These are phyloP conservation scores for Crocodylus rhombifer DNA, from an alignment of 2,797 vertebrate genomes.

Conservation along the genomic window DNA sequence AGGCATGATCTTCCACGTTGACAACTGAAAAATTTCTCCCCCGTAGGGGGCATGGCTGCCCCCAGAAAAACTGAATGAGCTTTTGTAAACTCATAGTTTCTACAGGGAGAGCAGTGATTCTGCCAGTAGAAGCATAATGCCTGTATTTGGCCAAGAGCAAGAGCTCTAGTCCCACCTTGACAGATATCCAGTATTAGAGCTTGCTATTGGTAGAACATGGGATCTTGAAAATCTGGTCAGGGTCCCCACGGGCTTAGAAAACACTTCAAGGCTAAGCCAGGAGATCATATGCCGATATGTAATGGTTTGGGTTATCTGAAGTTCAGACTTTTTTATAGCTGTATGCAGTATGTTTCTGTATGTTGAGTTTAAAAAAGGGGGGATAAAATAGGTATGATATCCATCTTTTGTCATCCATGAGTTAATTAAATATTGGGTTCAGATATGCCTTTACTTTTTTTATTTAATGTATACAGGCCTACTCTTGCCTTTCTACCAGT, in stretches of 20 bases:
- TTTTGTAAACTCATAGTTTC: too few species aligned
- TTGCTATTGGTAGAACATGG: neutral
- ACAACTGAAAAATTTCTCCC: too few species aligned
- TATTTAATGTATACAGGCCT: neutral
- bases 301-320: neutral
- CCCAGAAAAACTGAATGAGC: too few species aligned
- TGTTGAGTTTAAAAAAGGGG: neutral
- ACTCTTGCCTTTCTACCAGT: neutral
- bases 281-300: neutral
- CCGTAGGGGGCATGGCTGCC: too few species aligned
- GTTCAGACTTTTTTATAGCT: neutral
- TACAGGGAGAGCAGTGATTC: too few species aligned
- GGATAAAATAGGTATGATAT: neutral
- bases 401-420: neutral
- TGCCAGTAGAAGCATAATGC: neutral
- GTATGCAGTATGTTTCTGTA: neutral
- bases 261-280: neutral
- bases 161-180: neutral
- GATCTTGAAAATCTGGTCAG: neutral
- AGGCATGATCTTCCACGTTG: too few species aligned
- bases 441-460: neutral
- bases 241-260: neutral
- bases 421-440: neutral
- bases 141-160: neutral
- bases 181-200: neutral